phyloP scores from a whole-genome alignment of 2,113 vertebrate species.

The Colinus virginianus region DNA sequence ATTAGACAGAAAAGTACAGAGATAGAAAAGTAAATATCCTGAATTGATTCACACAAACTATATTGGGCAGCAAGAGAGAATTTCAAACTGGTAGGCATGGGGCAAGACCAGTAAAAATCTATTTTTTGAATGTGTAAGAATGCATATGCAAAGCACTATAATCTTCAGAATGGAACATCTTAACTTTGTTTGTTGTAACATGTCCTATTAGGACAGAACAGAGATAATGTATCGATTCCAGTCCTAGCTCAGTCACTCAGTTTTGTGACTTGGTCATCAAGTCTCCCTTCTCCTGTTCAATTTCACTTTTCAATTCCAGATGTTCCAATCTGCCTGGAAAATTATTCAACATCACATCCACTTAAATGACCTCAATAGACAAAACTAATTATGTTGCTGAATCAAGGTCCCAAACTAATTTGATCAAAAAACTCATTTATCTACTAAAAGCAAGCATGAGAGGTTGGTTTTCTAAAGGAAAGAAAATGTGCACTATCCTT shows the following conservation, averaged over 20 bases:
- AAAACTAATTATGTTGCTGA: background rate
- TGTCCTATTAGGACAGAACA: background rate
- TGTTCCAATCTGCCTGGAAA: background rate
- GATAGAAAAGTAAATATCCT: background rate
- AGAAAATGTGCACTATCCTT: background rate
- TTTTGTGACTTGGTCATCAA: background rate
- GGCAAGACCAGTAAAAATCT: background rate
- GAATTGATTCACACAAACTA: background rate
- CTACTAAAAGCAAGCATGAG: background rate
- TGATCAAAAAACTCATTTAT: background rate
- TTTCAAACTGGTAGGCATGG: background rate
- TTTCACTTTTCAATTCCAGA: background rate
- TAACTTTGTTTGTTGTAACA: background rate
- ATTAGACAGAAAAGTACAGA: background rate
- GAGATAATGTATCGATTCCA: background rate
- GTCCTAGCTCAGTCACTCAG: background rate
- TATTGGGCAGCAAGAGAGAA: background rate
- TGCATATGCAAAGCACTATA: background rate
- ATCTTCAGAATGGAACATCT: background rate
- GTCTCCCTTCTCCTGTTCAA: background rate
- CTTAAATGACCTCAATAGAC: background rate
- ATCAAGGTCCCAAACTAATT: background rate
- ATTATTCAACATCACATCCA: background rate
- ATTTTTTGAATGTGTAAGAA: background rate
- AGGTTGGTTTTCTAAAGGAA: background rate